Base-by-base conservation (phyloP, 2,797 vertebrate genomes). In the Peromyscus nudipes region DNA sequence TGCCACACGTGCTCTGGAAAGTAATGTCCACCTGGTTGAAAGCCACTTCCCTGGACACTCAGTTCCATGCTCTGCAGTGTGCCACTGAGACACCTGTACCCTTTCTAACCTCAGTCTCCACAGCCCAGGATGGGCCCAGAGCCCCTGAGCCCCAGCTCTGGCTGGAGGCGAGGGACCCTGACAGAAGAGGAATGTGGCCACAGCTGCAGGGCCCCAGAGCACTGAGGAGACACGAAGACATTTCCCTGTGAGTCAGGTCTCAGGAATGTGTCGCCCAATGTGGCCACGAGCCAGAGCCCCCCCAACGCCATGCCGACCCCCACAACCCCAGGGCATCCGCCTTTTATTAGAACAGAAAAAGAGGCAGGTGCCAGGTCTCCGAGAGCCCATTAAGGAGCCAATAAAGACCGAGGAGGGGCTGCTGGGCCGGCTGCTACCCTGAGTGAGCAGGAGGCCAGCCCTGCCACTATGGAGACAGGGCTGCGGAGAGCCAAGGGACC, bases 261-360 rank as follows among this genome's bases (percentile, higher is more conserved):
- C 93, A 98, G 96, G 98, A 98, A 98, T 97, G 97, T 96, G 95
- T 98, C 80, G n/a, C 97, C 97, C 96, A 92, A 96, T 80, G 87
- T 90, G 97, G 98, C 96, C 97, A 88, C 0, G 27, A 97, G 97
- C 97, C 97, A 97, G 96, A 91, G 52, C 37, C 43, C 84, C 46
- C 46, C 12, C 11, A 52, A 91, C 31, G 0, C 79, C 91, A 90
- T 34, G 34, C 57, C 43, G 0, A 34, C 87, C 83, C 92, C 91
- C 88, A 89, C 73, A 43, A 88, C 75, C 92, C 82, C 65, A 77
- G 94, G 96, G 97, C 89, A 95, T 95, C 95, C 19, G 96, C 97
- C 98, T 98, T 97, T 97, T 96, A 98, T 97, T 97, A 98, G 98
- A 97, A 97, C 92, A 97, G 96, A 91, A 93, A 95, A 84, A 80